phyloP scores from a whole-genome alignment of 2,113 vertebrate species.

The Callospermophilus lateralis region DNA sequence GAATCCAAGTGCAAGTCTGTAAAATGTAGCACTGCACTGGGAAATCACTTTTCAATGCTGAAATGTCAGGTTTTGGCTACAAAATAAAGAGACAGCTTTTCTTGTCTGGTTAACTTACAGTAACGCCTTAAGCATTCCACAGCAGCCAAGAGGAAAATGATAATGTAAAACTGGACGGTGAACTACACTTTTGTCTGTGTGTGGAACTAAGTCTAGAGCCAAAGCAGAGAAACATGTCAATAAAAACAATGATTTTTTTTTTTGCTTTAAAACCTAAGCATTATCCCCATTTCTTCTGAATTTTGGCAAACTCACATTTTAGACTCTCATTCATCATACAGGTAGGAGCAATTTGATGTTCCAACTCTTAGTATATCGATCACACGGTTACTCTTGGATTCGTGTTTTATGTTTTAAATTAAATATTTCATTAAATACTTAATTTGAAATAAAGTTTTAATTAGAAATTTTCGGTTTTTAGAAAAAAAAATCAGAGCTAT shows the following conservation, averaged over 20 bases:
- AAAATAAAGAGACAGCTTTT: background rate
- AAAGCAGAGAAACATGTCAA: background rate
- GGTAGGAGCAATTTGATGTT: background rate
- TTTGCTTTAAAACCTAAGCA: background rate
- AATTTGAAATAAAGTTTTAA: too few relatives aligned
- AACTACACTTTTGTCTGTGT: background rate
- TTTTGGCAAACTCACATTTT: slow-evolving; percentile 16
- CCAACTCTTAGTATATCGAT: background rate
- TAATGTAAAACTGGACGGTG: background rate
- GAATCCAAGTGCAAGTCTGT: background rate
- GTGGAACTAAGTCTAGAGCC: background rate
- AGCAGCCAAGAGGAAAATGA: background rate
- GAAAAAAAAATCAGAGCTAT: background rate
- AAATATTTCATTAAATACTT: too few relatives aligned
- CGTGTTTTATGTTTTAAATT: background rate
- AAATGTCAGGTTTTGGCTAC: background rate
- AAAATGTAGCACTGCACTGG: background rate
- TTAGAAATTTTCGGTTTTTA: too few relatives aligned
- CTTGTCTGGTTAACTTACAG: background rate
- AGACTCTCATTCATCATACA: background rate
- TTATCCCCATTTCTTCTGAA: background rate
- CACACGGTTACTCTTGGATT: background rate
- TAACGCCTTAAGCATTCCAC: background rate
- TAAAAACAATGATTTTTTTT: background rate
- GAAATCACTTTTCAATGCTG: background rate